These are phyloP conservation scores for Drosophila hydei DNA, from an alignment of 1,140 invertebrate species.

Conservation along the genomic window DNA sequence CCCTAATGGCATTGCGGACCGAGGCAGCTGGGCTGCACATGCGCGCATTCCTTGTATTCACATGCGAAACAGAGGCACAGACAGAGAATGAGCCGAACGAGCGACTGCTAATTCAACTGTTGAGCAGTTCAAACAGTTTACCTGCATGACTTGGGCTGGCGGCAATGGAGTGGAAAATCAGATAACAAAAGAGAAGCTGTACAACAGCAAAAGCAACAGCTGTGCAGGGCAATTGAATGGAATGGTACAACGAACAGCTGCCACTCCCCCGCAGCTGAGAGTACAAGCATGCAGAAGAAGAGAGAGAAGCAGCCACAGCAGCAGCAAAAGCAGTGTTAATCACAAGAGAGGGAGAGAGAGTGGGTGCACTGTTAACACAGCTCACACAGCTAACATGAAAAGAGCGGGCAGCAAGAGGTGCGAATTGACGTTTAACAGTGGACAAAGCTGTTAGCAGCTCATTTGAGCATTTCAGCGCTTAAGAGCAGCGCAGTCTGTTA, in stretches of 20 bases:
- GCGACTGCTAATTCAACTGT: constrained; percentile 38
- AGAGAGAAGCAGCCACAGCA: background rate
- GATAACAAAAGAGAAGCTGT: constrained; percentile 68
- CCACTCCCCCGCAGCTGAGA: constrained; percentile 15
- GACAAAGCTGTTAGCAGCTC: constrained; percentile 12
- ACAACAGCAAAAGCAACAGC: constrained; percentile 59
- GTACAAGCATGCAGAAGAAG: background rate
- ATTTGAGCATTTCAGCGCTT: constrained; percentile 26
- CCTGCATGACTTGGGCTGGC: constrained; percentile 47
- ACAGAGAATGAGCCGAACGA: background rate
- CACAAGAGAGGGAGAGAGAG: background rate
- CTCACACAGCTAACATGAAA: constrained; percentile 6
- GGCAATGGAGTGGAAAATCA: constrained; percentile 58
- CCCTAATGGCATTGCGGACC: constrained; percentile 27
- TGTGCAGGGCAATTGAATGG: constrained; percentile 57
- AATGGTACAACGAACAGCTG: constrained; percentile 37
- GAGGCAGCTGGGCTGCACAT: constrained; percentile 55
- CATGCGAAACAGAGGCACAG: background rate
- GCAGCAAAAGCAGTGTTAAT: background rate
- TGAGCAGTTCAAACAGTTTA: constrained; percentile 49
- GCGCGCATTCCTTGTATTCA: constrained; percentile 33
- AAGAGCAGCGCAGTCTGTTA: constrained; percentile 29
- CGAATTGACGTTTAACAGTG: background rate
- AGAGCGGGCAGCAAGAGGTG: constrained; percentile 18
- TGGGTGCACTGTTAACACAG: constrained; percentile 1